Evolutionary conservation across 2,113 vertebrate species (phyloP).

Genomic region (Spilogale gracilis): DNA sequence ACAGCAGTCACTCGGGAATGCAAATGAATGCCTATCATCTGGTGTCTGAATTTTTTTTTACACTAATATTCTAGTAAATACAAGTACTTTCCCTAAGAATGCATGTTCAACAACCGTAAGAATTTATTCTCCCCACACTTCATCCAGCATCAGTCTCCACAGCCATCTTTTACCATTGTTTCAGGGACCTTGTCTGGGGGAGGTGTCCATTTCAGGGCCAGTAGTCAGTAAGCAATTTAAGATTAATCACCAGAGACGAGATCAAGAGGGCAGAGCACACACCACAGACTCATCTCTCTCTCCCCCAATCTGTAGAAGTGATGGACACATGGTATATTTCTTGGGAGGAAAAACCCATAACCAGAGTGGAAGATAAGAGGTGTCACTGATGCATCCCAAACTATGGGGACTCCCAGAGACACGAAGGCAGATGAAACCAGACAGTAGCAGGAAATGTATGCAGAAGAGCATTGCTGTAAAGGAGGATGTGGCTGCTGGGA

Average conservation of each 20-base stretch:
- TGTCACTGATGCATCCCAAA: background rate
- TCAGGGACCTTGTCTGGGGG: background rate
- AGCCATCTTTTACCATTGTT: background rate
- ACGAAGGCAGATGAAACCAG: background rate
- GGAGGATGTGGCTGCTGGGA: background rate
- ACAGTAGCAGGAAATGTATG: background rate
- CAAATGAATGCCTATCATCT: constrained; percentile 17
- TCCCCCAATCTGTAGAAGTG: background rate
- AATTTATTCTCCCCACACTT: background rate
- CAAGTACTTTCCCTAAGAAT: constrained; percentile 15
- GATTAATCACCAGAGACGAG: background rate
- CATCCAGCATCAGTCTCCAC: background rate
- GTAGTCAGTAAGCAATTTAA: background rate
- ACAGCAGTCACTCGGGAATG: background rate
- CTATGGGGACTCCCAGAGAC: background rate
- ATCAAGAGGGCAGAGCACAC: background rate
- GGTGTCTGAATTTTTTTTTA: background rate
- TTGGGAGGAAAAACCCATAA: background rate
- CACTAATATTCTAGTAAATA: background rate
- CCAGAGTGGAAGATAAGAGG: constrained; percentile 20
- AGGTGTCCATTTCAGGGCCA: background rate
- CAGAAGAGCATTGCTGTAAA: background rate
- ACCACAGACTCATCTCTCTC: background rate
- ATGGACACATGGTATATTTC: background rate
- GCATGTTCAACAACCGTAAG: background rate